Evolutionary conservation across 2,888 invertebrate species (phyloP).

Genomic region (Euzetes globulus): DNA sequence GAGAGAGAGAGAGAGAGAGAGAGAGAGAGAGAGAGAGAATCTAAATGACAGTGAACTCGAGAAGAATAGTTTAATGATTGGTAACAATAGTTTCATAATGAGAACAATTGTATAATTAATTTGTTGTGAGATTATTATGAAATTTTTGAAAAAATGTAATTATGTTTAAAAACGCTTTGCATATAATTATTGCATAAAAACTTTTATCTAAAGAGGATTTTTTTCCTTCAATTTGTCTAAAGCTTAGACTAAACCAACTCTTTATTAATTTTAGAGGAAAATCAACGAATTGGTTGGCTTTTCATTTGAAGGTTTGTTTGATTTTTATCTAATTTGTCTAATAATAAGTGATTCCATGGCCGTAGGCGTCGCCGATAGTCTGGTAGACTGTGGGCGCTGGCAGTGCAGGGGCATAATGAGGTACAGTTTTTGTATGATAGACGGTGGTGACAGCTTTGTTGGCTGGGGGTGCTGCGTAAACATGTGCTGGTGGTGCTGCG

Average conservation of each 20-base stretch:
- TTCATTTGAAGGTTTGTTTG: neutral
- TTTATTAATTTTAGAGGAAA: neutral
- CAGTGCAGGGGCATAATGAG: neutral
- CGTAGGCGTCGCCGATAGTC: neutral
- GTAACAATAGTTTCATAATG: no score
- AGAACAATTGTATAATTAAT: no score
- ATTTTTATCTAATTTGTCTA: neutral
- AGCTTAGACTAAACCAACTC: neutral
- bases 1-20: no score
- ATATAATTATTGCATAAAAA: no score
- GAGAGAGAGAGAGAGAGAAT: no score
- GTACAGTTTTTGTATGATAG: conserved; percentile 11
- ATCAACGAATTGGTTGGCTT: neutral
- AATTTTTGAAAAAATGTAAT: no score
- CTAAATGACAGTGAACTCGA: no score
- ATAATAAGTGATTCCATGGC: conserved; percentile 9
- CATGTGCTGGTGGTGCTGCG: neutral
- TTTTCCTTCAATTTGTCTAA: no score
- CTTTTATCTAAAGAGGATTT: no score
- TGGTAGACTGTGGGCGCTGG: neutral
- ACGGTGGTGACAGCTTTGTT: neutral
- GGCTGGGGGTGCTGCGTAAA: neutral
- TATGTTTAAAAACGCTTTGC: no score
- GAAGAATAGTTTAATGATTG: no score
- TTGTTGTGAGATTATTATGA: no score